Conservation (phyloP, 2,888 invertebrate genomes). For the Dicycla oo region DNA sequence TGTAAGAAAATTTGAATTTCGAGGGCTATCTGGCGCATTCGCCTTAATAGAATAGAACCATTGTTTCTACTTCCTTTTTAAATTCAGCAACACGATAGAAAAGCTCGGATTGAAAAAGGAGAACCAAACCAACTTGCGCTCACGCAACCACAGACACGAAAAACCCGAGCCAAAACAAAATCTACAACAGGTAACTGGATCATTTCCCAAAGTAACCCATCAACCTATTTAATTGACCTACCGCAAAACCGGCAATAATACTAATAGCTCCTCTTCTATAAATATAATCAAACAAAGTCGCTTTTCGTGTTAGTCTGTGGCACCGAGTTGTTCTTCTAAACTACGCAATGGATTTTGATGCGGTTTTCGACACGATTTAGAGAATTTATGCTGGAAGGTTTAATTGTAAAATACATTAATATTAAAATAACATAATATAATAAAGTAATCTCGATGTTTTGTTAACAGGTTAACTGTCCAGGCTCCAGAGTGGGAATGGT, state of each 20-base stretch:
- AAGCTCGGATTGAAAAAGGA: not conserved
- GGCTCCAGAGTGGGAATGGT: too few relatives aligned
- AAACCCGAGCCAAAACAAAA: slow-evolving; percentile 4
- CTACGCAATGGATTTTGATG: too few relatives aligned
- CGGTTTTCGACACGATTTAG: too few relatives aligned
- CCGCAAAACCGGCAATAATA: slow-evolving; percentile 36
- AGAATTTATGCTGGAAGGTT: not conserved
- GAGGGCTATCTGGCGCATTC: too few relatives aligned
- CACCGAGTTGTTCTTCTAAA: not conserved
- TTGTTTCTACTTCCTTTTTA: not conserved
- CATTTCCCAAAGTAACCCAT: slow-evolving; percentile 35
- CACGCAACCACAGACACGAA: slow-evolving; percentile 6
- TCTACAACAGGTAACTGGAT: slow-evolving; percentile 2
- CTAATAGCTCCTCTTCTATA: slow-evolving; percentile 24
- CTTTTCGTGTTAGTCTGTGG: not conserved
- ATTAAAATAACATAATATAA: not conserved
- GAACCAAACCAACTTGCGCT: not conserved
- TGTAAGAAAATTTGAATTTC: too few relatives aligned
- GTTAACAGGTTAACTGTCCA: too few relatives aligned
- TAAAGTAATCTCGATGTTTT: not conserved
- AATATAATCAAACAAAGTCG: not conserved
- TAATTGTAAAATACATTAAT: not conserved
- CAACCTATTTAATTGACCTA: slow-evolving; percentile 48
- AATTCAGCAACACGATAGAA: not conserved
- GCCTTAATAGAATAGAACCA: too few relatives aligned